These are phyloP conservation scores for Callithrix jacchus DNA, from an alignment of 2,113 vertebrate genomes.

Conservation along the genomic window DNA sequence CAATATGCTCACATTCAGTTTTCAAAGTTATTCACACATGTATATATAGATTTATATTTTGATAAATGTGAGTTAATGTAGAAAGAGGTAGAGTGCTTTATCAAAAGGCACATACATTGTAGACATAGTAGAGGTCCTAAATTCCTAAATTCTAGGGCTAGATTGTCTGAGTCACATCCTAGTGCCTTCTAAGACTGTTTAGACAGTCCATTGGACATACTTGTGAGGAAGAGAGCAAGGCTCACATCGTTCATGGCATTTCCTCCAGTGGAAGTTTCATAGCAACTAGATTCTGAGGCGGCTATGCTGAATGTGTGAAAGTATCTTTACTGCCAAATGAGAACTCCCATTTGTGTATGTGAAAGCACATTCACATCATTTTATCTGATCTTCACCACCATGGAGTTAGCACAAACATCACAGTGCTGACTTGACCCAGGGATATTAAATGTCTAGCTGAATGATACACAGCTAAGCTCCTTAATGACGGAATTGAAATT, in stretches of 20 bases:
- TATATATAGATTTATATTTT: not conserved
- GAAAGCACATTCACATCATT: not conserved
- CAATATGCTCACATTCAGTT: not conserved
- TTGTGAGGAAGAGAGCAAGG: not conserved
- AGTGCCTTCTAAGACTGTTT: not conserved
- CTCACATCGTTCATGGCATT: not conserved
- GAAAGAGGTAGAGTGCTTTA: not conserved
- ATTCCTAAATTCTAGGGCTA: not conserved
- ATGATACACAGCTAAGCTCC: not conserved
- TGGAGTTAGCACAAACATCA: not conserved
- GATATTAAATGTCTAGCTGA: not conserved
- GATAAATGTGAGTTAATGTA: not conserved
- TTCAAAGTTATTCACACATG: not conserved
- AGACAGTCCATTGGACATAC: not conserved
- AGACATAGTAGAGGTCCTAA: not conserved
- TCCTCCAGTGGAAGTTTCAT: not conserved
- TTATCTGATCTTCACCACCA: not conserved
- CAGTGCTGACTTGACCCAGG: accelerated
- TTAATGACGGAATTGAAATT: not conserved
- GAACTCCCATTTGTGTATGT: accelerated
- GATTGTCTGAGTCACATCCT: not conserved
- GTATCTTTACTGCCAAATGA: not conserved
- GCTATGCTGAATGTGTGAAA: accelerated
- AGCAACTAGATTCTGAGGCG: not conserved
- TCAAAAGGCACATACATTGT: not conserved